These are phyloP conservation scores for mouse (Mus musculus) DNA, from an alignment of 2,113 vertebrate genomes.

Conservation along the genomic window DNA sequence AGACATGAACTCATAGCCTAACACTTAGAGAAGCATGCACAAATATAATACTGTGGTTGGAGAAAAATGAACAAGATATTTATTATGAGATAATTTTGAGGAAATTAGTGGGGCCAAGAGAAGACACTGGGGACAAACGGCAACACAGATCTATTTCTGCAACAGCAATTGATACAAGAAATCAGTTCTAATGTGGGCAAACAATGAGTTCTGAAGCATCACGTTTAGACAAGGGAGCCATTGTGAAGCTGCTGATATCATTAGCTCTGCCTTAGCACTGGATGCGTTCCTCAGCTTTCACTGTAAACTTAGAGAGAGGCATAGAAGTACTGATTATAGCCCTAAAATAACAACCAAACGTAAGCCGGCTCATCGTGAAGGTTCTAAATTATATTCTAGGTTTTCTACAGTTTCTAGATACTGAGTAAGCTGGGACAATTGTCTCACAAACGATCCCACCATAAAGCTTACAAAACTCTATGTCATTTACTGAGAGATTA, in stretches of 20 bases:
- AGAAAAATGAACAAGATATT: constrained; percentile 19
- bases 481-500: not conserved
- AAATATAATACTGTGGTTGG: not conserved
- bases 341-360: constrained; percentile 37
- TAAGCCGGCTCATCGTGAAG: not conserved
- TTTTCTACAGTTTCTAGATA: constrained; percentile 42
- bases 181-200: not conserved
- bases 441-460: not conserved
- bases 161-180: not conserved
- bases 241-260: not conserved
- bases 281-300: not conserved
- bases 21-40: not conserved
- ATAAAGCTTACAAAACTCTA: not conserved
- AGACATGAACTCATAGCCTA: not conserved
- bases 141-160: constrained; percentile 24
- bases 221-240: not conserved
- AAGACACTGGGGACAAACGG: constrained; percentile 31
- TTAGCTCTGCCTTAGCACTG: not conserved
- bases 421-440: not conserved
- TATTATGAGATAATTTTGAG: not conserved
- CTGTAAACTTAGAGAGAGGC: constrained; percentile 5
- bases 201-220: not conserved
- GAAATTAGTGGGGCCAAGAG: constrained; percentile 11
- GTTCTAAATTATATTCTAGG: not conserved
- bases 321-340: not conserved